Evolutionary conservation across 2,113 vertebrate genomes (phyloP).

Genomic region (Odocoileus hemionus): DNA sequence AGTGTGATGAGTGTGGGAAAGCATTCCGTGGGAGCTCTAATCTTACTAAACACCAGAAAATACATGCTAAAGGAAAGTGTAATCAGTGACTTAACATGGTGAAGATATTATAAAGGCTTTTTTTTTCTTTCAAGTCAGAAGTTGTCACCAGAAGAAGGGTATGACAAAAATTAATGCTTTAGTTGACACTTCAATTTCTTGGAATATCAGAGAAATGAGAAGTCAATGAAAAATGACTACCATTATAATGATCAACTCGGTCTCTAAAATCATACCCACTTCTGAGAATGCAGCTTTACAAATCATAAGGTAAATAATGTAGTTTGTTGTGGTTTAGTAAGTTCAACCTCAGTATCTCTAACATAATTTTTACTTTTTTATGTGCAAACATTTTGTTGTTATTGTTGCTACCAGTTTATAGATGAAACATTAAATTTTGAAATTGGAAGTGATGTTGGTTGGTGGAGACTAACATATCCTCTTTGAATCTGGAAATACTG

Average conservation of each 20-base stretch:
- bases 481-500: background rate
- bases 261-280: background rate
- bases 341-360: background rate
- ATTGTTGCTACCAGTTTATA: background rate
- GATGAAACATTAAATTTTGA: conserved; percentile 8
- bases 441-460: background rate
- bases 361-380: background rate
- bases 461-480: background rate
- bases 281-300: background rate
- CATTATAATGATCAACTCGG: background rate
- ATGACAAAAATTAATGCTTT: background rate
- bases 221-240: background rate
- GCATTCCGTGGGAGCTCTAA: conserved; percentile 20
- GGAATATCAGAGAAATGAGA: background rate
- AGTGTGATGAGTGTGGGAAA: conserved; percentile 38
- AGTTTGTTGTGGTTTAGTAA: background rate
- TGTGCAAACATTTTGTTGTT: background rate
- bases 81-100: background rate
- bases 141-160: background rate
- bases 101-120: background rate
- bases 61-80: background rate
- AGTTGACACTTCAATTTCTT: background rate
- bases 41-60: conserved; percentile 51
- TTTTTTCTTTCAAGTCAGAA: background rate
- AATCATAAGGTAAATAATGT: conserved; percentile 3